phyloP scores from a whole-genome alignment of 92 coral and sea anemone genomes.

The Porites cylindrica region DNA sequence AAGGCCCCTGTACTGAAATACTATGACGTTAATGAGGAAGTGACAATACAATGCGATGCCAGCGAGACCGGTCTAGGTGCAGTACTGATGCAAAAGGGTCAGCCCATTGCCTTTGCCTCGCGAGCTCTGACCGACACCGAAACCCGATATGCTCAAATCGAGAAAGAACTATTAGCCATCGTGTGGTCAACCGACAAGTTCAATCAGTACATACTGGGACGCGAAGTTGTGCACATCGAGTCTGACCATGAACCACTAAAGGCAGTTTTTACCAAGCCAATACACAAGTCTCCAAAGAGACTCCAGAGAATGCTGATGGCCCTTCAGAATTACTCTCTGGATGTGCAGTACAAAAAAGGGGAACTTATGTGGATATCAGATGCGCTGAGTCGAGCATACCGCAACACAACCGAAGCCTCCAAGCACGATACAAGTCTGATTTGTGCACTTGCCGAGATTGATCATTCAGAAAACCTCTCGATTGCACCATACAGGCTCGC shows the following conservation, averaged over 20 bases:
- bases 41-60: constrained; percentile 49
- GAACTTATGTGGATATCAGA: constrained; percentile 46
- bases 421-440: constrained; percentile 47
- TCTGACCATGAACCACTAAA: constrained; percentile 52
- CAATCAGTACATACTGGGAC: constrained; percentile 50
- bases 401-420: constrained; percentile 44
- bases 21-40: constrained; percentile 34
- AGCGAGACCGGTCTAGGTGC: constrained; percentile 49
- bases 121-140: constrained; percentile 45
- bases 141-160: constrained; percentile 26
- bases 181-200: constrained; percentile 46
- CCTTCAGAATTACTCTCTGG: constrained; percentile 42
- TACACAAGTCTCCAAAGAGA: constrained; percentile 50
- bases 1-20: constrained; percentile 35
- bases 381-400: constrained; percentile 50
- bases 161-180: constrained; percentile 51
- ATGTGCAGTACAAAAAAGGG: constrained; percentile 55
- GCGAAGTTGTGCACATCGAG: constrained; percentile 23
- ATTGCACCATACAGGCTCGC: constrained; percentile 19
- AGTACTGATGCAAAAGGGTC: constrained; percentile 48
- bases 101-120: constrained; percentile 45
- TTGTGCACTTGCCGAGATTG: constrained; percentile 21
- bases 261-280: constrained; percentile 41
- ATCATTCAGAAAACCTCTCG: constrained; percentile 35
- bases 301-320: constrained; percentile 52